A percentile compares a stretch with the other conserved stretches of the same genome.
These are phyloP conservation scores for Bimastos eiseni DNA, from an alignment of 2,888 invertebrate genomes.

Conservation along the genomic window DNA sequence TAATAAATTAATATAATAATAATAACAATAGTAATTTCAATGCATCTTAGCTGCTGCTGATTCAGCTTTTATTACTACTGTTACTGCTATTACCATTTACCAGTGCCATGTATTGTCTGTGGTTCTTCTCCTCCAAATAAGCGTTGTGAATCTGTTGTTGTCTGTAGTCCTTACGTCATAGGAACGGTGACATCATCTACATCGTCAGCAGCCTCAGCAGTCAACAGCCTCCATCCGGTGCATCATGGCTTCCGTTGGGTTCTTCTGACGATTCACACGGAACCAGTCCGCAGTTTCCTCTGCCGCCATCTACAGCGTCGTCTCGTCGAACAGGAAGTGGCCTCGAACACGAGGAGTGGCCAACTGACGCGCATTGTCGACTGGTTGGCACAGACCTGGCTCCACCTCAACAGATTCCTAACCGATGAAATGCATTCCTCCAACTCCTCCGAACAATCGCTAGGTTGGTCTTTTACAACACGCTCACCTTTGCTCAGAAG, in stretches of 20 bases:
- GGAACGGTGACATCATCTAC: slow-evolving; percentile 66
- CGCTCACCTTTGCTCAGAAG: too few relatives aligned
- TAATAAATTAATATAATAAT: too few relatives aligned
- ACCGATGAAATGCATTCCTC: slow-evolving; percentile 81
- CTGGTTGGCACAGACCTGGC: slow-evolving; percentile 93
- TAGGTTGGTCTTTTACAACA: not conserved
- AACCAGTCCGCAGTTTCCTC: slow-evolving; percentile 92
- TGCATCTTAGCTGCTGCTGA: too few relatives aligned
- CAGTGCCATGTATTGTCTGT: not conserved
- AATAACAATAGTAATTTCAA: too few relatives aligned
- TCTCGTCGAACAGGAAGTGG: slow-evolving; percentile 81
- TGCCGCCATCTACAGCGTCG: slow-evolving; percentile 78
- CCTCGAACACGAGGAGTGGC: slow-evolving; percentile 68
- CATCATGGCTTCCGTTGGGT: slow-evolving; percentile 89
- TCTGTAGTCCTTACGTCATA: slow-evolving; percentile 80
- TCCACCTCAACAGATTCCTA: slow-evolving; percentile 89
- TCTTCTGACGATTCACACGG: slow-evolving; percentile 94
- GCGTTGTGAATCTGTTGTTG: not conserved
- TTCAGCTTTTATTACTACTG: too few relatives aligned
- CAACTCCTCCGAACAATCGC: slow-evolving; percentile 60
- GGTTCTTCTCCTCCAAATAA: not conserved
- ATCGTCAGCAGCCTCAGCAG: slow-evolving; percentile 75
- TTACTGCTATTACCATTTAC: not conserved
- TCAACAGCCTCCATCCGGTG: slow-evolving; percentile 77
- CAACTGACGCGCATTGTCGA: slow-evolving; percentile 71